phyloP scores from a whole-genome alignment of 2,888 invertebrate genomes.

The Hofmannophila pseudospretella region DNA sequence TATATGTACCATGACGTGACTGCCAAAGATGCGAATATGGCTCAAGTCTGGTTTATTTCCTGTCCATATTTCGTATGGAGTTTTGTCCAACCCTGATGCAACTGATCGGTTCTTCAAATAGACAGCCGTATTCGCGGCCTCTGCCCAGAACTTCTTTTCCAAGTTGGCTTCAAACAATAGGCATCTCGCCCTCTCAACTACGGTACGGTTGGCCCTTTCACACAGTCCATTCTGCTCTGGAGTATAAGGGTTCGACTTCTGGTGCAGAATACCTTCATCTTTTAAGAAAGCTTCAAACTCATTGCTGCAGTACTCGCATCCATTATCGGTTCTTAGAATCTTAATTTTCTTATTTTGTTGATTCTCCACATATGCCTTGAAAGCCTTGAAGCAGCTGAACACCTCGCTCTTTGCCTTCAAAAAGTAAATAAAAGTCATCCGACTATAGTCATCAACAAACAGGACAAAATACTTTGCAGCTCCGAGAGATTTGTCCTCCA shows the following conservation, averaged over 20 bases:
- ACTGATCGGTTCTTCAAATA: constrained; percentile 15
- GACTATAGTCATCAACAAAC: constrained; percentile 28
- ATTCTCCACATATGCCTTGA: constrained; percentile 27
- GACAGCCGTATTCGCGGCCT: constrained; percentile 15
- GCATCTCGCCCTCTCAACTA: constrained; percentile 13
- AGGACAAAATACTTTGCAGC: constrained; percentile 24
- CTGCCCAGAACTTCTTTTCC: constrained; percentile 18
- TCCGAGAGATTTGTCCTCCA: constrained; percentile 19
- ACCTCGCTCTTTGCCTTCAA: constrained; percentile 27
- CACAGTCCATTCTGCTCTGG: constrained; percentile 31
- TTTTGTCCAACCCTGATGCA: no score
- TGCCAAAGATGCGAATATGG: constrained; percentile 6
- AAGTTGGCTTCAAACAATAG: constrained; percentile 15
- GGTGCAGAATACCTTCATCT: constrained; percentile 32
- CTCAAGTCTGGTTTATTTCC: constrained; percentile 13
- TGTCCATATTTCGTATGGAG: constrained; percentile 18
- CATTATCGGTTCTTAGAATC: constrained; percentile 11
- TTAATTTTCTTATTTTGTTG: constrained; percentile 25
- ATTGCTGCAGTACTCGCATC: constrained; percentile 10
- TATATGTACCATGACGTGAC: no score
- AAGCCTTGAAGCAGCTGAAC: constrained; percentile 16
- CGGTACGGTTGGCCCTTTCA: constrained; percentile 13
- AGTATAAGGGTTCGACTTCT: constrained; percentile 25
- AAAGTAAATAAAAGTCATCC: constrained; percentile 26
- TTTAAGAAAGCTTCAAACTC: no score